phyloP scores from a whole-genome alignment of 2,888 invertebrate species.

The Arge pagana region DNA sequence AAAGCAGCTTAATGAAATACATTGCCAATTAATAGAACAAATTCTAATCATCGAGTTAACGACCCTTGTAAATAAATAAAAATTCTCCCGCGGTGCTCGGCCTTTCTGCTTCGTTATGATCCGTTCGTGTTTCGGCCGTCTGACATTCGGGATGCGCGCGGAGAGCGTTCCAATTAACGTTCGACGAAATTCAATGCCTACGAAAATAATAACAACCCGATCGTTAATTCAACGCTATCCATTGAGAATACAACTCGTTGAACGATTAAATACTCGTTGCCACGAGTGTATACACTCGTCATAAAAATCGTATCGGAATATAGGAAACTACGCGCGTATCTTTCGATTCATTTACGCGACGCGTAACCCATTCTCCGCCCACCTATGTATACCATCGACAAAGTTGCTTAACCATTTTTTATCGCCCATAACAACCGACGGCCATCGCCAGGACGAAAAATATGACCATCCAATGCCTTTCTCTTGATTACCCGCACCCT shows the following conservation, averaged over 20 bases:
- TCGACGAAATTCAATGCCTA: constrained; percentile 17
- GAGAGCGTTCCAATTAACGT: constrained; percentile 21
- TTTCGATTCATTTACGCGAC: too few relatives aligned
- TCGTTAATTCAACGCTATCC: constrained; percentile 16
- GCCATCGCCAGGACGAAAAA: constrained; percentile 1
- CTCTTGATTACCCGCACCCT: constrained; percentile 3
- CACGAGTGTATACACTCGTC: too few relatives aligned
- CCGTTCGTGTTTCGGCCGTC: constrained; percentile 15
- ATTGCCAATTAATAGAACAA: constrained; percentile 25
- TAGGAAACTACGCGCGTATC: too few relatives aligned
- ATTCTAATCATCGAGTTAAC: constrained; percentile 23
- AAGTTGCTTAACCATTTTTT: too few relatives aligned
- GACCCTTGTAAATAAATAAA: constrained; percentile 24
- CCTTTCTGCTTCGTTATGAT: constrained; percentile 15
- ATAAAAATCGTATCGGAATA: too few relatives aligned
- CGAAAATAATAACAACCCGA: constrained; percentile 8
- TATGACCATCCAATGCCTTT: not conserved
- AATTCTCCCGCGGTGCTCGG: constrained; percentile 17
- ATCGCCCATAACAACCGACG: too few relatives aligned
- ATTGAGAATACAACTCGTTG: too few relatives aligned
- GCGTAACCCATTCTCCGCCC: too few relatives aligned
- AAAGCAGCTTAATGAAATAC: too few relatives aligned
- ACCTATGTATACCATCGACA: too few relatives aligned
- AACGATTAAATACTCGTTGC: too few relatives aligned
- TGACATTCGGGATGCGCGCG: constrained; percentile 11